phyloP scores from a whole-genome alignment of 1,140 invertebrate genomes.

The Aphelenchoides besseyi region DNA sequence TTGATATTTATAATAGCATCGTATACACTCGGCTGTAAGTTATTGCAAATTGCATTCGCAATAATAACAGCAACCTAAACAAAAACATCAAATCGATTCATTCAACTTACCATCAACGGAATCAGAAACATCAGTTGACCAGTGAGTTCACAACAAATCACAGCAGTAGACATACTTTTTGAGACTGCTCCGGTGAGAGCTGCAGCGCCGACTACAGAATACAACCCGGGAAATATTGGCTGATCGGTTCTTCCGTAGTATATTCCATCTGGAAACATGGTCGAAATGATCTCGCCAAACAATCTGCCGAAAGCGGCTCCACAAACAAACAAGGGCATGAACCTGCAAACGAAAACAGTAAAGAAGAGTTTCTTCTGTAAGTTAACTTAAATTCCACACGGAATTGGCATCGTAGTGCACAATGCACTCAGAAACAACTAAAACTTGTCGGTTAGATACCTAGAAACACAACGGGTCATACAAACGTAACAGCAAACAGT shows the following conservation, averaged over 20 bases:
- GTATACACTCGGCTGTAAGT: conserved; percentile 91
- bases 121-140: conserved; percentile 94
- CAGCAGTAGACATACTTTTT: conserved; percentile 91
- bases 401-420: conserved; percentile 89
- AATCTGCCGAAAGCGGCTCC: conserved; percentile 81
- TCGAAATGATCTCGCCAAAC: conserved; percentile 80
- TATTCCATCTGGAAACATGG: conserved; percentile 84
- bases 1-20: conserved; percentile 97
- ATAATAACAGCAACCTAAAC: conserved; percentile 78
- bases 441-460: conserved; percentile 40
- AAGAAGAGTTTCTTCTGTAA: conserved; percentile 76
- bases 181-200: conserved; percentile 93
- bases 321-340: conserved; percentile 60
- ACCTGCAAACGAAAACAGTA: conserved; percentile 83
- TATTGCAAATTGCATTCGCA: conserved; percentile 84
- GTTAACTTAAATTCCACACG: conserved; percentile 76
- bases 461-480: conserved; percentile 72
- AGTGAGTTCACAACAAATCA: conserved; percentile 97
- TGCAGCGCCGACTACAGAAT: conserved; percentile 73
- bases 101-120: conserved; percentile 89
- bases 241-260: conserved; percentile 68
- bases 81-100: conserved; percentile 22
- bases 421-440: conserved; percentile 90
- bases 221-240: conserved; percentile 77
- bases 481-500: conserved; percentile 49